Evolutionary conservation across 2,888 invertebrate genomes (phyloP), one percentile per base, ranked within the genome.

Genomic region (Acanthosepion pharaonis): DNA sequence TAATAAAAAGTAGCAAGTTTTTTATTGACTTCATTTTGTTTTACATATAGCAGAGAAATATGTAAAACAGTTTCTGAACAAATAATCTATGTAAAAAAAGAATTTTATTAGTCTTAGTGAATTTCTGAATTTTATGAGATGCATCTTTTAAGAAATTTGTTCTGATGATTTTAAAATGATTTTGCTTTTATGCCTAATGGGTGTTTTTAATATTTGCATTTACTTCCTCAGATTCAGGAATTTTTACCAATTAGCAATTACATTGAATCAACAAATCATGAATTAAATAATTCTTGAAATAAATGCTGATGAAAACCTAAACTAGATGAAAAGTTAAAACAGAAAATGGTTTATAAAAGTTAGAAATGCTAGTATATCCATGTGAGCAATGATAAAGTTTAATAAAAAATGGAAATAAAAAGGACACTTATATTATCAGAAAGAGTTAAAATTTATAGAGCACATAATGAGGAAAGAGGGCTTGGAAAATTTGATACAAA

Each of bases 341-440:
- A 33, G 78, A 78, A 78, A 78, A 15, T 33, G n/a, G 15, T 9
- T 78, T 78, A 78, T 78, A 78, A 78, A 78, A 78, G 78, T 78
- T n/a, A 78, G n/a, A 33, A n/a, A 78, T n/a, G 78, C n/a, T 78
- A 78, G 78, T 78, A 78, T 78, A 78, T 78, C 78, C 78, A n/a
- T n/a, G n/a, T n/a, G n/a, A 33, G 33, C 33, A 33, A 33, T 33
- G 42, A 42, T 42, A 42, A 42, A 42, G 42, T 42, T 42, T 42
- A 42, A 42, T 42, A 42, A 42, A 42, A 42, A 42, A 42, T 42
- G 42, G 42, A 42, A 42, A 42, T 42, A 42, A 42, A 42, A 42
- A 42, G 42, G 3, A 42, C 42, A 42, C 42, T 42, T 42, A 3
- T 42, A 42, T 42, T 42, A 42, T 42, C 42, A 42, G 42, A 42